Evolutionary conservation across 2,797 vertebrate genomes (phyloP).

Genomic region (Centroberyx gerrardi): DNA sequence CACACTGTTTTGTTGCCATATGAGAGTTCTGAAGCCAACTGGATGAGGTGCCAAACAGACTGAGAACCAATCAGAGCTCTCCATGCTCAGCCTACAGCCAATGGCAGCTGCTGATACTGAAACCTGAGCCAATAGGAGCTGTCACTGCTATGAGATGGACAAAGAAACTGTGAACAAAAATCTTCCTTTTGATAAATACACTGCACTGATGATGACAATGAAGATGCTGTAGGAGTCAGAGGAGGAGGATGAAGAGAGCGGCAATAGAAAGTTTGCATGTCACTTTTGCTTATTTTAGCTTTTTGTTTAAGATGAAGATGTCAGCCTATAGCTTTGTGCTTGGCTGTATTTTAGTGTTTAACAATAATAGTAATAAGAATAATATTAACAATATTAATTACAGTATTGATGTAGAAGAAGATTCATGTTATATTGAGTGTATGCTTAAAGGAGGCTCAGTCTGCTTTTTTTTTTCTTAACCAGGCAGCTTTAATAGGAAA

Average conservation of each 20-base stretch:
- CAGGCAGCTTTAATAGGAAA: slow-evolving; percentile 8
- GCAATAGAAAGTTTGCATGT: slow-evolving; percentile 68
- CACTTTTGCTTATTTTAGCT: slow-evolving; percentile 58
- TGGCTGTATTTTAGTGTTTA: slow-evolving; percentile 75
- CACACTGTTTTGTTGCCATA: slow-evolving; percentile 41
- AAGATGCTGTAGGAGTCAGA: background rate
- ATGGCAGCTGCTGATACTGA: slow-evolving; percentile 72
- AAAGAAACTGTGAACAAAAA: slow-evolving; percentile 61
- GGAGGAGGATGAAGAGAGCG: slow-evolving; percentile 2
- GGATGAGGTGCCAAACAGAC: slow-evolving; percentile 72
- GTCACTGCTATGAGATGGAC: slow-evolving; percentile 49
- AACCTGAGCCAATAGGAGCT: slow-evolving; percentile 70
- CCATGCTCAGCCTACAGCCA: slow-evolving; percentile 53
- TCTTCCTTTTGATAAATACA: slow-evolving; percentile 46
- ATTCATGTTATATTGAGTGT: slow-evolving; percentile 76
- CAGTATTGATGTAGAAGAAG: slow-evolving; percentile 65
- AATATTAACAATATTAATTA: slow-evolving; percentile 73
- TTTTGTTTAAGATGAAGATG: slow-evolving; percentile 61
- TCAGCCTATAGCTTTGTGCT: slow-evolving; percentile 66
- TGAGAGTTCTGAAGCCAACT: slow-evolving; percentile 61
- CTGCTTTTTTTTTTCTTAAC: slow-evolving; percentile 54
- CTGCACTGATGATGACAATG: slow-evolving; percentile 48
- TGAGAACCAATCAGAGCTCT: slow-evolving; percentile 61
- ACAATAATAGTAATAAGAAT: slow-evolving; percentile 68
- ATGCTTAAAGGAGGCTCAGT: slow-evolving; percentile 65